Conservation (phyloP, 2,113 vertebrate genomes). For the Xenotilapia longispinis region DNA sequence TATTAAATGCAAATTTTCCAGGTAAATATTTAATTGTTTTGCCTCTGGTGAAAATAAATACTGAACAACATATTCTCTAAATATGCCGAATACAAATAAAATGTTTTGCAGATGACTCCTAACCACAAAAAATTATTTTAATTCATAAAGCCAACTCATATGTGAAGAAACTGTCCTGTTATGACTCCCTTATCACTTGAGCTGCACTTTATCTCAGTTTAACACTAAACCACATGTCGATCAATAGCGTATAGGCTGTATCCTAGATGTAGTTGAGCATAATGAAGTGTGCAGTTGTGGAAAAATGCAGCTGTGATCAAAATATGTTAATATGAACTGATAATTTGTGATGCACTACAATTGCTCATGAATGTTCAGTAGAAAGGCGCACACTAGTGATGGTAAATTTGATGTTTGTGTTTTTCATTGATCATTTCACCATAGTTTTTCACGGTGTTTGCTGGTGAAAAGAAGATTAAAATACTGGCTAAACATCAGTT, state of each 20-base stretch:
- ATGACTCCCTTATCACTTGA: neutral
- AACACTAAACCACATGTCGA: neutral
- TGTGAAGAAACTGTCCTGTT: neutral
- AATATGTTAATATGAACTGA: neutral
- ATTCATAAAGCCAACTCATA: neutral
- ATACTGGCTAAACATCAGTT: neutral
- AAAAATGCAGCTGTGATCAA: neutral
- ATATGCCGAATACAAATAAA: neutral
- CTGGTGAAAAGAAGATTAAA: neutral
- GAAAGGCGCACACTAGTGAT: fast-evolving
- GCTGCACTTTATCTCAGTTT: neutral
- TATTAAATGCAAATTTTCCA: neutral
- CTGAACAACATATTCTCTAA: neutral
- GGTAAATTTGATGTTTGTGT: neutral
- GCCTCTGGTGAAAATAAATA: neutral
- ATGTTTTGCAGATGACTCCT: neutral
- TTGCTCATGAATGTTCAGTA: neutral
- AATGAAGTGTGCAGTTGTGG: neutral
- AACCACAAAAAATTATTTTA: neutral
- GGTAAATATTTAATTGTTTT: neutral
- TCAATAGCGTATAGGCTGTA: fast-evolving
- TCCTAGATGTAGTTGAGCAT: neutral
- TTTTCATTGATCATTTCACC: neutral
- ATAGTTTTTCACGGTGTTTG: fast-evolving
- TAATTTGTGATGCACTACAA: neutral